These are phyloP conservation scores for Phainopepla nitens DNA, from an alignment of 2,113 vertebrate genomes.

Conservation along the genomic window DNA sequence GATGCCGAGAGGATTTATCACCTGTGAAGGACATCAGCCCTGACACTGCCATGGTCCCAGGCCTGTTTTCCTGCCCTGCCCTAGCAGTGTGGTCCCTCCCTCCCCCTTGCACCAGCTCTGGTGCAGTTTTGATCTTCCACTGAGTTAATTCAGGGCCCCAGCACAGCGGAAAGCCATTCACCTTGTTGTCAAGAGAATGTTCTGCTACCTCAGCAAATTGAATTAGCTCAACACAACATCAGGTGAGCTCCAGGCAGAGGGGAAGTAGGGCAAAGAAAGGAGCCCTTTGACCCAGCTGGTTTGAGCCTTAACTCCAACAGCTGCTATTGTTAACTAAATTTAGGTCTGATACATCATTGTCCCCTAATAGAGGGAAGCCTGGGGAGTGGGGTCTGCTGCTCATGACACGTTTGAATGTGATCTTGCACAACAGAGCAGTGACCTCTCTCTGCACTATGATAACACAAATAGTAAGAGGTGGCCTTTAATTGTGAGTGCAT, in stretches of 20 bases:
- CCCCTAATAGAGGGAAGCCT: background rate
- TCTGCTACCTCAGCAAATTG: background rate
- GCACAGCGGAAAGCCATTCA: background rate
- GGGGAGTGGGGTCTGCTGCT: background rate
- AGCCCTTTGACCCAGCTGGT: background rate
- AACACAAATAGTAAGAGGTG: background rate
- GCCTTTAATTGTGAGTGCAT: background rate
- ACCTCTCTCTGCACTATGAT: background rate
- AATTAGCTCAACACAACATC: background rate
- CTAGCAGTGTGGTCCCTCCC: fast-evolving
- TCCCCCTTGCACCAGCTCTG: background rate
- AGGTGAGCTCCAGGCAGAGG: slow-evolving; percentile 2
- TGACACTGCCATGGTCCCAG: background rate
- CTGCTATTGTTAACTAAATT: slow-evolving; percentile 51
- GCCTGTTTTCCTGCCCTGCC: background rate
- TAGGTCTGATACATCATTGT: background rate
- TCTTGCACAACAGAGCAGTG: background rate
- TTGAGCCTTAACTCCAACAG: background rate
- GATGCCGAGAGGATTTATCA: fast-evolving
- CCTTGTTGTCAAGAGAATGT: background rate
- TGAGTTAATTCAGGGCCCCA: background rate
- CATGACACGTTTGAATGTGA: background rate
- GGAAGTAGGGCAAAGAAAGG: background rate
- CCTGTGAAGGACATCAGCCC: background rate
- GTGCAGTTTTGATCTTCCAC: background rate